A percentile compares a stretch with the other conserved stretches of the same genome.
These are phyloP conservation scores for Magallana ariakensis DNA, from an alignment of 1,140 invertebrate genomes.

Conservation along the genomic window DNA sequence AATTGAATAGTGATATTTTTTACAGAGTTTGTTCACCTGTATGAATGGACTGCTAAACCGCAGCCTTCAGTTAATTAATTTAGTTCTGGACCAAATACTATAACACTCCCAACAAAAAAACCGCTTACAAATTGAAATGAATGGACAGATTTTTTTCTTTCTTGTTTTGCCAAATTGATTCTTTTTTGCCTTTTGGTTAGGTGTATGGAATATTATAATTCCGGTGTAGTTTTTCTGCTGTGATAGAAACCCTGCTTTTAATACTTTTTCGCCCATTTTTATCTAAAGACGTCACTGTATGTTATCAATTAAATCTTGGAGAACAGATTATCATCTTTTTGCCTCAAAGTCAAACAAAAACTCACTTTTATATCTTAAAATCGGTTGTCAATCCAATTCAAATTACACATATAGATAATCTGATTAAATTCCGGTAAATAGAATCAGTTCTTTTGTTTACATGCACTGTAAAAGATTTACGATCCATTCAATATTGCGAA, in stretches of 20 bases:
- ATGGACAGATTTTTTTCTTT: background rate
- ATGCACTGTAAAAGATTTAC: slow-evolving; percentile 26
- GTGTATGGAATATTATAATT: background rate
- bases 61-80: slow-evolving; percentile 35
- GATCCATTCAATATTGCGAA: slow-evolving; percentile 6
- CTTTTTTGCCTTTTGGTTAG: background rate
- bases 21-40: background rate
- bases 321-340: slow-evolving; percentile 7
- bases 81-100: slow-evolving; percentile 16
- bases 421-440: background rate
- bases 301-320: slow-evolving; percentile 8
- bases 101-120: background rate
- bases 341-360: slow-evolving; percentile 23
- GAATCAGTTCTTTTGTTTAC: slow-evolving; percentile 21
- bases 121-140: background rate
- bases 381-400: slow-evolving; percentile 29
- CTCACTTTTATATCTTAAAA: slow-evolving; percentile 28
- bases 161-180: slow-evolving; percentile 29
- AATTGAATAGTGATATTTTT: slow-evolving; percentile 20
- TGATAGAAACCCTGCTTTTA: background rate
- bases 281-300: background rate
- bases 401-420: slow-evolving; percentile 36
- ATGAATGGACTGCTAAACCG: slow-evolving; percentile 5
- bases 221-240: background rate
- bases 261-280: slow-evolving; percentile 20